Evolutionary conservation across 2,113 vertebrate species (phyloP).

Genomic region (Archocentrus centrarchus): DNA sequence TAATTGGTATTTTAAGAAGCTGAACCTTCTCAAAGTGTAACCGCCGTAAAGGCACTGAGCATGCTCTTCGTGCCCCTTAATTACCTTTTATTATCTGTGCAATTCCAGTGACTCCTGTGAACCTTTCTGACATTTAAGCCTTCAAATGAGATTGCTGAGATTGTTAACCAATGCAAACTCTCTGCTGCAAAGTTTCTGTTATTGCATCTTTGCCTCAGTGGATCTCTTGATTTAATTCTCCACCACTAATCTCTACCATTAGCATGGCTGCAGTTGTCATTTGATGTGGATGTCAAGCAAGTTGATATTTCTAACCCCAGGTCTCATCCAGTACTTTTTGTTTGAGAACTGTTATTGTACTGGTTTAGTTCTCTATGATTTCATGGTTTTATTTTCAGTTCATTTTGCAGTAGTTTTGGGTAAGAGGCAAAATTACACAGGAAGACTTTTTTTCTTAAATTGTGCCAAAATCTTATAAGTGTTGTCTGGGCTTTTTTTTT

Average conservation of each 20-base stretch:
- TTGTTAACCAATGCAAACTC: constrained; percentile 85
- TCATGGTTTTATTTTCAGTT: constrained; percentile 74
- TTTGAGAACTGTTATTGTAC: constrained; percentile 85
- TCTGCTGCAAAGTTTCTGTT: constrained; percentile 73
- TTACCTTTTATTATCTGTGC: not conserved
- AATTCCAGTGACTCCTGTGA: constrained; percentile 64
- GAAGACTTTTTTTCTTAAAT: constrained; percentile 85
- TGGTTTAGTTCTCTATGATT: constrained; percentile 75
- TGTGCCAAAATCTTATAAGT: constrained; percentile 33
- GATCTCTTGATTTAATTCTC: constrained; percentile 65
- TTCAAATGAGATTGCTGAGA: constrained; percentile 77
- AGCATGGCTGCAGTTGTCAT: constrained; percentile 82
- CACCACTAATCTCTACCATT: constrained; percentile 76
- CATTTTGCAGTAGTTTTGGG: constrained; percentile 80
- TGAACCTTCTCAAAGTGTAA: not conserved
- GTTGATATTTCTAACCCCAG: constrained; percentile 97
- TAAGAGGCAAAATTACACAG: constrained; percentile 95
- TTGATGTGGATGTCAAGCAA: constrained; percentile 94
- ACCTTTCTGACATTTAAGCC: constrained; percentile 44
- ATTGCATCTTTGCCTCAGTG: constrained; percentile 73
- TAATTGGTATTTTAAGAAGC: constrained; percentile 25
- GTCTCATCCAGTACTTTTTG: constrained; percentile 85
- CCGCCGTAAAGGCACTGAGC: not conserved
- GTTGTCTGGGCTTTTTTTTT: not conserved
- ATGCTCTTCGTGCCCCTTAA: not conserved